phyloP scores from a whole-genome alignment of 92 coral and sea anemone species.

The Epizoanthus illoricatus region DNA sequence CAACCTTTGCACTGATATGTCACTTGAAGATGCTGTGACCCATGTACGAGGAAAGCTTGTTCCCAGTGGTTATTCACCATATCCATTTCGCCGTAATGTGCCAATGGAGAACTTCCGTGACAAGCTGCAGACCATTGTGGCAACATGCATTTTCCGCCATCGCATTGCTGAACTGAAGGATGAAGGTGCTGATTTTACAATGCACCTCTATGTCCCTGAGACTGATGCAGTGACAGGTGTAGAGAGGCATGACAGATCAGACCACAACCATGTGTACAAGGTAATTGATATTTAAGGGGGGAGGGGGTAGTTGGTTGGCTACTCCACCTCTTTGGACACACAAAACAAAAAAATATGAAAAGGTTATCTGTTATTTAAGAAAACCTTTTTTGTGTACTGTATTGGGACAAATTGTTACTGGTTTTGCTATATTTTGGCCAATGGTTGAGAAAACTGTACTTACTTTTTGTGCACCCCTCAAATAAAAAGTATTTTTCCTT shows the following conservation, averaged over 20 bases:
- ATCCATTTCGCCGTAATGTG: constrained; percentile 49
- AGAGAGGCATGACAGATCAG: constrained; percentile 47
- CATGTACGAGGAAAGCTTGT: constrained; percentile 51
- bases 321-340: too few relatives aligned
- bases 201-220: constrained; percentile 55
- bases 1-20: constrained; percentile 34
- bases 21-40: constrained; percentile 57
- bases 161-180: constrained; percentile 38
- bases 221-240: constrained; percentile 51
- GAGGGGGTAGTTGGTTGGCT: too few relatives aligned
- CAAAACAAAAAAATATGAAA: too few relatives aligned
- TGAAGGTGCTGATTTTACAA: constrained; percentile 44
- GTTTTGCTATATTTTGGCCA: too few relatives aligned
- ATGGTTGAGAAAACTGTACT: too few relatives aligned
- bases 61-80: constrained; percentile 56
- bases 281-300: neutral
- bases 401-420: too few relatives aligned
- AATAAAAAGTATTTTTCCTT: too few relatives aligned
- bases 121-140: constrained; percentile 52
- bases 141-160: constrained; percentile 45
- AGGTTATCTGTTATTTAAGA: too few relatives aligned
- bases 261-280: constrained; percentile 36
- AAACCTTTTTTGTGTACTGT: too few relatives aligned
- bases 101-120: constrained; percentile 47
- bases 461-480: too few relatives aligned